Percentiles rank a stretch among this genome's conserved stretches.
These are phyloP conservation scores for Oscheius onirici DNA, from an alignment of 2,888 invertebrate genomes.

Conservation along the genomic window DNA sequence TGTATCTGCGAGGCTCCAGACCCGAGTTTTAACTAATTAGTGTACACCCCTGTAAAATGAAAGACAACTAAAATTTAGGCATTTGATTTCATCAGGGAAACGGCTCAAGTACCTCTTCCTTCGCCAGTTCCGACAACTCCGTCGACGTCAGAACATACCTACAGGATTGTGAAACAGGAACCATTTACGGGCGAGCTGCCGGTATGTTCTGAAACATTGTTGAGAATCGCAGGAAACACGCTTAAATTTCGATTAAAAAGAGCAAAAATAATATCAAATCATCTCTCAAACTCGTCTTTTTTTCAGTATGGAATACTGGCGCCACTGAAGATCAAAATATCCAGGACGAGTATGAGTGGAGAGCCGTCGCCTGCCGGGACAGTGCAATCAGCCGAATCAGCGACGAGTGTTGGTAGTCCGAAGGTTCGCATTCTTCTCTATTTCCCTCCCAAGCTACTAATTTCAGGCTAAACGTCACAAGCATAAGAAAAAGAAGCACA, in stretches of 20 bases:
- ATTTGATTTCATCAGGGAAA: conserved; percentile 1
- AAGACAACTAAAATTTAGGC: background rate
- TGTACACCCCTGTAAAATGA: too few species aligned
- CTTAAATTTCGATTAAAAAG: too few species aligned
- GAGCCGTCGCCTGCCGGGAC: conserved; percentile 20
- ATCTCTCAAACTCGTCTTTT: too few species aligned
- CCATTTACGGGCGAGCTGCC: background rate
- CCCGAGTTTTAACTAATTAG: too few species aligned
- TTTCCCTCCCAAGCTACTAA: background rate
- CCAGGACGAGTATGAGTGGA: conserved; percentile 11
- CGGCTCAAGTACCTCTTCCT: too few species aligned
- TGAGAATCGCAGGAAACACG: too few species aligned
- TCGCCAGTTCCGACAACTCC: background rate
- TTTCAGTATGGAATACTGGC: conserved; percentile 2
- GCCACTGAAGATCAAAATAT: conserved; percentile 24
- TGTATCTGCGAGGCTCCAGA: too few species aligned
- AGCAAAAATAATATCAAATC: too few species aligned
- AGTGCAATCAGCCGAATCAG: background rate
- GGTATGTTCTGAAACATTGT: background rate
- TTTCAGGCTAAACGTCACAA: conserved; percentile 22
- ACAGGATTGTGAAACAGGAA: conserved; percentile 9
- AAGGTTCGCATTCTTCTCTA: too few species aligned
- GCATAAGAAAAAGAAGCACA: conserved; percentile 29
- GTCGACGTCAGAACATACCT: background rate
- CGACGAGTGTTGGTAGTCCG: background rate